These are phyloP conservation scores for Galaxea fascicularis DNA, from an alignment of 92 coral and sea anemone species.

Conservation along the genomic window DNA sequence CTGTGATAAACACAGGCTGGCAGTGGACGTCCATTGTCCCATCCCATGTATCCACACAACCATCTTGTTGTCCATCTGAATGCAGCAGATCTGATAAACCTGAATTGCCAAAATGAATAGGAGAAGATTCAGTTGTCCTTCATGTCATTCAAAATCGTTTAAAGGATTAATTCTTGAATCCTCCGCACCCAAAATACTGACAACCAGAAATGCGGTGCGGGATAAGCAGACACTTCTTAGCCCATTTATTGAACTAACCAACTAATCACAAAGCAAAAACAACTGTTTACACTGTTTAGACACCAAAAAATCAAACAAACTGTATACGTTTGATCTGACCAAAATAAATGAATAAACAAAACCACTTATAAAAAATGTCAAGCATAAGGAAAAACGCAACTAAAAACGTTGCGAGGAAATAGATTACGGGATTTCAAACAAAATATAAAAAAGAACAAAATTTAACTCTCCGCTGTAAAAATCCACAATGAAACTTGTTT, in stretches of 20 bases:
- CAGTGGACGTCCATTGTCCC: conserved; percentile 62
- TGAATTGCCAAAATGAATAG: conserved; percentile 1
- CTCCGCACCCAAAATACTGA: conserved; percentile 46
- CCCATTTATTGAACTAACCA: conserved; percentile 39
- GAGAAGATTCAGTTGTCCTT: not conserved
- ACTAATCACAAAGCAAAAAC: conserved; percentile 4
- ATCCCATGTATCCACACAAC: conserved; percentile 69
- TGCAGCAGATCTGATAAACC: conserved; percentile 45
- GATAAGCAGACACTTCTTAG: conserved; percentile 38
- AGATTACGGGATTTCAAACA: too few relatives aligned
- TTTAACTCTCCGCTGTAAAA: too few relatives aligned
- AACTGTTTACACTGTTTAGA: too few relatives aligned
- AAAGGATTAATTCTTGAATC: conserved; percentile 38
- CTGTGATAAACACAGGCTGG: conserved; percentile 56
- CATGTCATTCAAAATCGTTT: too few relatives aligned
- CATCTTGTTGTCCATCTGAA: conserved; percentile 60
- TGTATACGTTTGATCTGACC: too few relatives aligned
- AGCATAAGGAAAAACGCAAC: too few relatives aligned
- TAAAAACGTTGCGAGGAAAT: too few relatives aligned
- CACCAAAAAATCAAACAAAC: too few relatives aligned
- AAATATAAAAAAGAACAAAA: too few relatives aligned
- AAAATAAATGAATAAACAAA: too few relatives aligned
- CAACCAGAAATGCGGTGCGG: conserved; percentile 49
- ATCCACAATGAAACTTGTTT: too few relatives aligned
- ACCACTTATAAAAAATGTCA: too few relatives aligned